Evolutionary conservation across 2,888 invertebrate genomes (phyloP), one percentile per base, ranked within the genome.

Genomic region (Leptopilina drosophilae): DNA sequence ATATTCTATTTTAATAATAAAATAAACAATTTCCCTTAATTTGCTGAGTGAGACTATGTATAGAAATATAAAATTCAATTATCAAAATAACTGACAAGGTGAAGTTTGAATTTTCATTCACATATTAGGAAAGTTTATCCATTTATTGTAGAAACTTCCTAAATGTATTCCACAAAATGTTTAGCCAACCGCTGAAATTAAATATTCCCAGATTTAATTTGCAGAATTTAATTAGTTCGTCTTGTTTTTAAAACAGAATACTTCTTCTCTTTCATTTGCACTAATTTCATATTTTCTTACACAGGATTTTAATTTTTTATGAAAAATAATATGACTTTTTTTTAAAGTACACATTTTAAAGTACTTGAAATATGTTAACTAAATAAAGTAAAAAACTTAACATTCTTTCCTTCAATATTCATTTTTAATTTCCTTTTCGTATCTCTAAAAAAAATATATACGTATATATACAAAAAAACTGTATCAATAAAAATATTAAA

Each of bases 181-280:
- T 73, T 56, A n/a, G 33, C 33, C 26, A 33, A 6, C 56, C 56
- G 6, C 56, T 5, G 56, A 53, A 33, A 56, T 73, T 73, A 73
- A 56, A 56, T 56, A 73, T 73, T 33, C 73, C 5, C 26, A 73
- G 56, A 33, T 73, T 73, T 73, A 73, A 33, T 73, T 73, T 53
- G 73, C 53, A 26, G 56, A 33, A 73, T 56, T 73, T 56, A 73
- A 73, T 73, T 73, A 73, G 53, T 26, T 33, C 33, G 8, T 56
- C 40, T 33, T 73, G 26, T 73, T 69, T 56, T 7, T 4, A 73
- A 73, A 49, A 4, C 14, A 20, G 53, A 49, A 20, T 20, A 8
- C 12, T 49, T 69, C 14, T 69, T 26, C 12, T 69, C 11, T 11
- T 12, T 49, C 2, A 62, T 26, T 69, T 53, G 4, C 2, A 8